Base-by-base conservation (phyloP, 2,888 invertebrate species). In the Epinotia nisella region DNA sequence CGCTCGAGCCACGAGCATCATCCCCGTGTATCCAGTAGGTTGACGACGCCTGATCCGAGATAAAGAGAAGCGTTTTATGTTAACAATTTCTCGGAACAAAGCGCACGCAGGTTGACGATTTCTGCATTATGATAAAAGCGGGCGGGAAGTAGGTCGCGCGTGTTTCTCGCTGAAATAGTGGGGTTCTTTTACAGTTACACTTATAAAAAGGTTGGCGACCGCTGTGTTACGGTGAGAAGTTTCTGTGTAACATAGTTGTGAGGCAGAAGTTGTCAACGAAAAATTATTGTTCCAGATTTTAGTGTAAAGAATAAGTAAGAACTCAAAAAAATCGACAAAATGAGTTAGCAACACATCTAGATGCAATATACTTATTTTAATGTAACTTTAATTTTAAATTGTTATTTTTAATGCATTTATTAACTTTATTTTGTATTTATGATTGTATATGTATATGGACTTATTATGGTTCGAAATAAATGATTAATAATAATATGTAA, bases 51-150 rank as follows among this genome's bases (percentile, higher is more conserved):
- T 69, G 51, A 60, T 60, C 35, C 11, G 39, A 39, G 68, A 68
- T 68, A 29, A 58, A 68, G 56, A n/a, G 21, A 55, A 55, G 65
- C 35, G 66, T 56, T 66, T 68, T 59, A 49, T 45, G 41, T 58
- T 67, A 29, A 49, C 19, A 10, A 51, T 59, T 19, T n/a, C 41
- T 41, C 39, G 56, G 9, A 56, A 39, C 7, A 49, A 17, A 62
- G 11, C 24, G 53, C 17, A 70, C 39, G 70, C 55, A 56, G 62
- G 64, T 70, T 64, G 56, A 29, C 58, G 58, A 70, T 64, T 45
- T 9, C 41, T 62, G 70, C 55, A 64, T 70, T 55, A 68, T 19
- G 15, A 55, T 66, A 66, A 56, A 66, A 41, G 39, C 29, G 24
- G 51, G 29, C 24, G 7, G 65, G 55, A 66, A 66, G 19, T 66